Evolutionary conservation across 1,140 invertebrate genomes (phyloP), one percentile per base, ranked within the genome.

Genomic region (Heliconius eleuchia): DNA sequence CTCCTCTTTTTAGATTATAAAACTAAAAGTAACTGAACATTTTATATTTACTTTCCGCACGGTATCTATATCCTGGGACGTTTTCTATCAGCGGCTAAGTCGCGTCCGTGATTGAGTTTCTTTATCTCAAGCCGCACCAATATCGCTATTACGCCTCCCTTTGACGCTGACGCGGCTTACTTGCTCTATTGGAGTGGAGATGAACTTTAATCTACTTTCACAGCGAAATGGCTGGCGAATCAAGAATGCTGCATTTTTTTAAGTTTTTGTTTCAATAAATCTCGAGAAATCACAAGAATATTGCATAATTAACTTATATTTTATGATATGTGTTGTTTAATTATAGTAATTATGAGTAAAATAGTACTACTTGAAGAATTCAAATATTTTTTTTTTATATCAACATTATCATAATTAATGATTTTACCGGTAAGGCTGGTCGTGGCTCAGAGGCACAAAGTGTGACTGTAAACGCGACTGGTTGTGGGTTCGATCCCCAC

Each of bases 101-200:
- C 57, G 8, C 57, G 57, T 60, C 57, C 19, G 57, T 76, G 74
- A 76, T 76, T 76, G 74, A 66, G 74, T 76, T 76, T 23, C 73
- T 74, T 74, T 74, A 74, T 74, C 73, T 74, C 74, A 66, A 66
- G 74, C 74, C 74, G 74, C 39, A 39, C 74, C 74, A 76, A 76
- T 76, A 76, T 70, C 74, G 57, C 37, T 57, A 76, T 76, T 76
- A 66, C 74, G 74, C 55, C 13, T 66, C 57, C 74, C 74, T 76
- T 76, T 76, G 74, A 76, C 42, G 74, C 74, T 76, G 23, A 76
- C 74, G 57, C 74, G 74, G 57, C 74, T 76, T 66, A 37, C 60
- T 66, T 60, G 74, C 16, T 80, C 76, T 72, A 80, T 80, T 80
- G 73, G 60, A 75, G 66, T 60, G 57, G 19, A 60, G 57, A 60